phyloP scores from a whole-genome alignment of 2,113 vertebrate genomes.

The Nicator chloris region DNA sequence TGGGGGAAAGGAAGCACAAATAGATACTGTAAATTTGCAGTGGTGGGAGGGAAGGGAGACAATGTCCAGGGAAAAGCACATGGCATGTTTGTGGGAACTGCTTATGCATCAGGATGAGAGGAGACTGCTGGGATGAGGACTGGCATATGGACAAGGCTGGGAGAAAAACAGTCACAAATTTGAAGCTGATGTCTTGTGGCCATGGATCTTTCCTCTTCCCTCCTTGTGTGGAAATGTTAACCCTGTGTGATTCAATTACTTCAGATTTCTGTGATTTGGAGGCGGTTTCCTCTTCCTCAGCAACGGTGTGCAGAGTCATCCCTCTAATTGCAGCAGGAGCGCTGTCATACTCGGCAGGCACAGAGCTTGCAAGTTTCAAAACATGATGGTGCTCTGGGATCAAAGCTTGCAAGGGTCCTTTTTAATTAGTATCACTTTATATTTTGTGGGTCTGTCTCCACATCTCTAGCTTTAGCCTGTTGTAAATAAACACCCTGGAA shows the following conservation, averaged over 20 bases:
- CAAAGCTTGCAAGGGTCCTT: neutral
- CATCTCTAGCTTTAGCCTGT: neutral
- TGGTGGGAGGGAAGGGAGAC: neutral
- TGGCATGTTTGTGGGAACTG: fast-evolving
- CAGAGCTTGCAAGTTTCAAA: neutral
- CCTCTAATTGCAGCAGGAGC: neutral
- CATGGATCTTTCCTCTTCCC: neutral
- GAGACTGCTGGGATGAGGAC: neutral
- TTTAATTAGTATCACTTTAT: neutral
- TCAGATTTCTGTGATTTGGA: neutral
- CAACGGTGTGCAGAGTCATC: neutral
- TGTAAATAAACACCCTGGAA: constrained; percentile 19
- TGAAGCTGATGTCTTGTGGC: neutral
- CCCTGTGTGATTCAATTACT: neutral
- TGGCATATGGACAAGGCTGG: neutral
- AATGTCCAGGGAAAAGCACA: neutral
- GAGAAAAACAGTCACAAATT: neutral
- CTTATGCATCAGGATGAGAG: neutral
- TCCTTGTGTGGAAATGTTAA: neutral
- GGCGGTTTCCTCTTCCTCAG: neutral
- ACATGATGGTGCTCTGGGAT: neutral
- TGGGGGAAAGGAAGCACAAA: fast-evolving
- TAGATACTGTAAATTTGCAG: neutral
- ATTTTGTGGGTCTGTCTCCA: neutral
- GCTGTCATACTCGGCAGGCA: neutral